Conservation (phyloP, 2,888 invertebrate genomes). For the Heliconius charithonia region DNA sequence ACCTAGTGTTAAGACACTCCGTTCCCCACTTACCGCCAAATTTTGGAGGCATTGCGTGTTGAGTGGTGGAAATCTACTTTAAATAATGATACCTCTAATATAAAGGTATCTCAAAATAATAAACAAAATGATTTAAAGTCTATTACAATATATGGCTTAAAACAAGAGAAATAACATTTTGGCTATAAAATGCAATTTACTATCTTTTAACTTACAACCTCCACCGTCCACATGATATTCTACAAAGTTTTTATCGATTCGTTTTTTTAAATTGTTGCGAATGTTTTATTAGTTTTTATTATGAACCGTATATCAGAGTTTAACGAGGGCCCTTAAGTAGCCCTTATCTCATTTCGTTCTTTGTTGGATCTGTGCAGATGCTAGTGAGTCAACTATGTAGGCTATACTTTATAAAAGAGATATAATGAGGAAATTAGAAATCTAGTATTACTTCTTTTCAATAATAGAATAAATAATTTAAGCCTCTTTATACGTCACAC, state of each 20-base stretch:
- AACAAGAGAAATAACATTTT: conserved; percentile 64
- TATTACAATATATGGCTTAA: conserved; percentile 64
- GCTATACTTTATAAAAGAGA: conserved; percentile 11
- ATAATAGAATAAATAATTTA: conserved; percentile 5
- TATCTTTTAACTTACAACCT: conserved; percentile 78
- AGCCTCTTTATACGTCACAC: neutral
- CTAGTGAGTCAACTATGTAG: conserved; percentile 45
- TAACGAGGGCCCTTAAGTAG: conserved; percentile 80
- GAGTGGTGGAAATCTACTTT: neutral
- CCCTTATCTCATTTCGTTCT: conserved; percentile 75
- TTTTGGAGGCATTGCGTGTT: too few relatives aligned
- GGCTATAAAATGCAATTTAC: conserved; percentile 77
- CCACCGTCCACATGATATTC: conserved; percentile 71
- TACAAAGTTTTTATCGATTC: conserved; percentile 77
- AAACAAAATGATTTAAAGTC: conserved; percentile 55
- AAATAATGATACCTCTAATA: neutral
- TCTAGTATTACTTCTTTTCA: neutral
- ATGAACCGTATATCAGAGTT: conserved; percentile 79
- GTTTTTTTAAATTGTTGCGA: conserved; percentile 79
- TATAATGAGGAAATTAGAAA: neutral
- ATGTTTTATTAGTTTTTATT: conserved; percentile 81
- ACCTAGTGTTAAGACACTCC: too few relatives aligned
- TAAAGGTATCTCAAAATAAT: neutral
- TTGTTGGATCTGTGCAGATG: conserved; percentile 65
- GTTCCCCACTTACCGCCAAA: too few relatives aligned